A percentile compares a stretch with the other conserved stretches of the same genome.
These are phyloP conservation scores for Hypotaenidia philippensis DNA, from an alignment of 2,797 vertebrate species.

Conservation along the genomic window DNA sequence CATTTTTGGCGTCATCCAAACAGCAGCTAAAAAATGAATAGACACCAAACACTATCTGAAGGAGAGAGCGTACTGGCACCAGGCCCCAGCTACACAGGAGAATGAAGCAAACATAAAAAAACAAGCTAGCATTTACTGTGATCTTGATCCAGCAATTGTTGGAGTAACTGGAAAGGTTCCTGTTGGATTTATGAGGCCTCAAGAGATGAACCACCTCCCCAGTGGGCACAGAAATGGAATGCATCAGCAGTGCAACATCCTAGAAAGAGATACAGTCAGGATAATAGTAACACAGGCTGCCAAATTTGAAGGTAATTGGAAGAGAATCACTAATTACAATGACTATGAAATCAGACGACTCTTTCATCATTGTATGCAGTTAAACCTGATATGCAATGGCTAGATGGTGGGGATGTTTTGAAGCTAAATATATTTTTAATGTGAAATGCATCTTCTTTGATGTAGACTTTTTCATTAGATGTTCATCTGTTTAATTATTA, in stretches of 20 bases:
- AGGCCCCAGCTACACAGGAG: neutral
- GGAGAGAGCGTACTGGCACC: neutral
- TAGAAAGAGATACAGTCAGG: neutral
- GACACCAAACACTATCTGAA: neutral
- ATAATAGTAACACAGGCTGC: neutral
- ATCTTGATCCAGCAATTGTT: neutral
- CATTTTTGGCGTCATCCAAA: neutral
- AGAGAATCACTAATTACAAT: constrained; percentile 40
- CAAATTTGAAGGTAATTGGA: constrained; percentile 25
- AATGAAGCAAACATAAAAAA: neutral
- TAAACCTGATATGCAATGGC: constrained; percentile 8
- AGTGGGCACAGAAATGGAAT: neutral
- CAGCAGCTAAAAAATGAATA: neutral
- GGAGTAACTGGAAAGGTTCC: neutral
- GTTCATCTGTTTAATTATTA: constrained; percentile 46
- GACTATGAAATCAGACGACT: constrained; percentile 10
- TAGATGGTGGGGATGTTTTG: neutral
- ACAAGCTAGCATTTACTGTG: neutral
- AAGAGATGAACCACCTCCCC: neutral
- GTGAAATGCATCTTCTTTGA: constrained; percentile 40
- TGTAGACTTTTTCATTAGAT: constrained; percentile 32
- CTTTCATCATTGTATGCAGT: constrained; percentile 29
- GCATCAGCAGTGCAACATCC: neutral
- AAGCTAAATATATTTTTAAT: constrained; percentile 52
- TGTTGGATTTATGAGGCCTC: neutral